Evolutionary conservation across 1,140 invertebrate genomes (phyloP).

Genomic region (Heliconius congener): DNA sequence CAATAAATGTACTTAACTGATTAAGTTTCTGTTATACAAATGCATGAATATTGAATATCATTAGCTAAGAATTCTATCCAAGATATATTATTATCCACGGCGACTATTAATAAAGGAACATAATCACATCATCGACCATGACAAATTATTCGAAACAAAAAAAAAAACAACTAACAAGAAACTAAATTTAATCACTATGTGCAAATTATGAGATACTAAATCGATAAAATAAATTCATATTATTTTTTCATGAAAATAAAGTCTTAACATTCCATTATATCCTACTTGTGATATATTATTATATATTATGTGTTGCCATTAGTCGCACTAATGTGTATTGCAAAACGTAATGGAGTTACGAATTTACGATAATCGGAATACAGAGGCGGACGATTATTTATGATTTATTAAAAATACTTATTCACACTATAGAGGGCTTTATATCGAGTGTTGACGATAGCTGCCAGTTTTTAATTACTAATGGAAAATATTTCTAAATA

Average conservation of each 20-base stretch:
- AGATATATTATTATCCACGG: slow-evolving; percentile 57
- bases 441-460: neutral
- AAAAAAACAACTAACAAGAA: slow-evolving; percentile 29
- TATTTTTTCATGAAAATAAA: slow-evolving; percentile 58
- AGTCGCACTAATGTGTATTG: slow-evolving; percentile 19
- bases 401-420: slow-evolving; percentile 12
- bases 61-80: slow-evolving; percentile 47
- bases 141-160: slow-evolving; percentile 27
- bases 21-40: slow-evolving; percentile 35
- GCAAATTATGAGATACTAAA: slow-evolving; percentile 47
- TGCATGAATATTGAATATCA: slow-evolving; percentile 40
- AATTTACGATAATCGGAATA: neutral
- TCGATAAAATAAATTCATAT: slow-evolving; percentile 49
- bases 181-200: slow-evolving; percentile 67
- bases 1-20: slow-evolving; percentile 35
- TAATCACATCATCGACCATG: slow-evolving; percentile 59
- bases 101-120: slow-evolving; percentile 66
- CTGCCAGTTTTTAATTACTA: neutral
- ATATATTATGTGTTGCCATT: slow-evolving; percentile 18
- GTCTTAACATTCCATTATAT: slow-evolving; percentile 61
- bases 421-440: neutral
- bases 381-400: slow-evolving; percentile 13
- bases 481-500: neutral
- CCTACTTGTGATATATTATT: slow-evolving; percentile 34
- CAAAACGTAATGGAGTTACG: neutral